Conservation (phyloP, 2,113 vertebrate species). For the Ia io region DNA sequence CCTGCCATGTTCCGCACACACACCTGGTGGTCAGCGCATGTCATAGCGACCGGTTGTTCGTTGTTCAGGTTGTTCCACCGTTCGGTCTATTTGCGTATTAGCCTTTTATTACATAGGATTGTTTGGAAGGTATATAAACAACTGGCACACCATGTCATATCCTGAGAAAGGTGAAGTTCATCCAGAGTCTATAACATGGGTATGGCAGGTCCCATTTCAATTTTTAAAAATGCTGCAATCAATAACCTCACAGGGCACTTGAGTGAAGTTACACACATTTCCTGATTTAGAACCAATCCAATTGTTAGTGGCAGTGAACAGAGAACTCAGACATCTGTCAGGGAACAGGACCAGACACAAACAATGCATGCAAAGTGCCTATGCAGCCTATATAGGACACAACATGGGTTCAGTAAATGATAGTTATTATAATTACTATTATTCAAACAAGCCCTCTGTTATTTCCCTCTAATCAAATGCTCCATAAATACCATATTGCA, state of each 20-base stretch:
- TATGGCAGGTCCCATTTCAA: neutral
- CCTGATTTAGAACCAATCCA: neutral
- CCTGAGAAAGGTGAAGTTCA: neutral
- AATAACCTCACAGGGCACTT: neutral
- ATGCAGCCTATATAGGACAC: neutral
- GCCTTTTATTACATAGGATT: neutral
- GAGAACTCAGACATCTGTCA: neutral
- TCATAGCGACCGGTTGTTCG: too few species aligned
- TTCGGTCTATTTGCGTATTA: too few species aligned
- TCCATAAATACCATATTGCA: neutral
- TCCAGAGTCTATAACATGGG: neutral
- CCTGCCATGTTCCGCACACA: too few species aligned
- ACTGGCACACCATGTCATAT: neutral
- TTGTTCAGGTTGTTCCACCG: too few species aligned
- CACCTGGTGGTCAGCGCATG: too few species aligned
- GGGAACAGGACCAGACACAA: neutral
- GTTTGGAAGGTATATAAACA: neutral
- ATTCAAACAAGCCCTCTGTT: neutral
- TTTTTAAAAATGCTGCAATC: neutral
- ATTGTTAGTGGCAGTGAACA: neutral
- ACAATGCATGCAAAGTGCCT: neutral
- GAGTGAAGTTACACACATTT: neutral
- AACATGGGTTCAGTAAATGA: neutral
- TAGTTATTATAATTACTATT: neutral
- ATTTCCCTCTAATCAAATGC: conserved; percentile 9